A percentile compares a stretch with the other conserved stretches of the same genome.
Evolutionary conservation across 1,140 invertebrate species (phyloP).

Genomic region (Drosophila cardini): DNA sequence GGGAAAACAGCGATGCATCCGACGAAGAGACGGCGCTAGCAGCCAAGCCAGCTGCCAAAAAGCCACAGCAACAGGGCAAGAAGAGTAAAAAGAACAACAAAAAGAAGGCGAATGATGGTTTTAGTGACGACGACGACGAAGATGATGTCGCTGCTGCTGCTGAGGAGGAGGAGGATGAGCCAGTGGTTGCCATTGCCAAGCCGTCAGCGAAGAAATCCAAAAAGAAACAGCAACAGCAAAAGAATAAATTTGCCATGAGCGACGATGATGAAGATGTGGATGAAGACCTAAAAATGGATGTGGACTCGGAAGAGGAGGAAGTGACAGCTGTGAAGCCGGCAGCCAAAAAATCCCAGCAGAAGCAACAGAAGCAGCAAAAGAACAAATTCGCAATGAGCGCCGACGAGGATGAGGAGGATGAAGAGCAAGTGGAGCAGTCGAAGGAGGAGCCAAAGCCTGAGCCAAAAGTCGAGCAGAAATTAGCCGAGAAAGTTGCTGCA

Average conservation of each 20-base stretch:
- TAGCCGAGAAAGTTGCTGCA: constrained; percentile 1
- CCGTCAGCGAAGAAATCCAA: constrained; percentile 62
- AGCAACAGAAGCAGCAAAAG: constrained; percentile 64
- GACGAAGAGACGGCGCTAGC: constrained; percentile 80
- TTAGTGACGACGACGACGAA: constrained; percentile 60
- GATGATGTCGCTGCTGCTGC: constrained; percentile 33
- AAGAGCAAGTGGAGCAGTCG: constrained; percentile 25
- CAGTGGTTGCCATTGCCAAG: constrained; percentile 41
- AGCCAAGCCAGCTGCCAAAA: constrained; percentile 66
- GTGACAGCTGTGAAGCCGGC: constrained; percentile 21
- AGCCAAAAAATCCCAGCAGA: constrained; percentile 67
- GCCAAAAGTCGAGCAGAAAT: constrained; percentile 25
- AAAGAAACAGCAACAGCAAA: constrained; percentile 68
- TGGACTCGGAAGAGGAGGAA: constrained; percentile 28
- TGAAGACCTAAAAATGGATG: constrained; percentile 28
- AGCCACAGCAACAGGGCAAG: constrained; percentile 63
- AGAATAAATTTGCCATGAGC: constrained; percentile 67
- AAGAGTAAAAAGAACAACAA: constrained; percentile 82
- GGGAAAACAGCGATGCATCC: constrained; percentile 54
- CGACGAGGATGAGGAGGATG: constrained; percentile 50
- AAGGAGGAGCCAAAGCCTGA: constrained; percentile 9
- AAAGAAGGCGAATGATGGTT: constrained; percentile 65
- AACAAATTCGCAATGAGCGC: constrained; percentile 59
- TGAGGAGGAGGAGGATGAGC: constrained; percentile 46
- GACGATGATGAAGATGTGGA: constrained; percentile 60